Base-by-base conservation (phyloP, 2,113 vertebrate genomes). In the Larimichthys polyactis region DNA sequence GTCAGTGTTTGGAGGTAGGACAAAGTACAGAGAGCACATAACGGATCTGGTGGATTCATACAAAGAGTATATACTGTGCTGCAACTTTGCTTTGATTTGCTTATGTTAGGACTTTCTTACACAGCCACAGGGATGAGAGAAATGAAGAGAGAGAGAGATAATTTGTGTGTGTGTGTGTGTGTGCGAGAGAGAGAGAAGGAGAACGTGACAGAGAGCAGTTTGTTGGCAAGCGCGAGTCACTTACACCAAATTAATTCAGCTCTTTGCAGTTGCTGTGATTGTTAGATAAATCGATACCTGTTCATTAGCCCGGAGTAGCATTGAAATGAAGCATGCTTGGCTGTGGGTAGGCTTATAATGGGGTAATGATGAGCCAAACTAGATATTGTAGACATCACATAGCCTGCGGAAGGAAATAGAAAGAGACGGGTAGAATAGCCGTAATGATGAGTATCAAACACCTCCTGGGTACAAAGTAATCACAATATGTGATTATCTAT, bases 241-340 rank as follows among this genome's bases (percentile, higher is more conserved):
- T 93, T 87, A 81, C 74, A 86, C 79, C 69, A 81, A 92, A 91
- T 91, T 55, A 93, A 90, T 91, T 86, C 81, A 78, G 76, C 67
- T 78, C 86, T 89, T 83, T 90, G 84, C 88, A 76, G 79, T 84
- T 67, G 73, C 62, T 52, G 58, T 60, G 75, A 88, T 88, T 88
- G 87, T 90, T 83, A 71, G 83, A 92, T 88, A 91, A 89, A 92
- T 93, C 79, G 49, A 91, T 92, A 88, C 66, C 70, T 86, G 80
- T 87, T 91, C 84, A 90, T 92, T 92, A 87, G 87, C 82, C 85
- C 77, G 22, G 57, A 90, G 87, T 81, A 84, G 67, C 81, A 54
- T 65, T 79, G 81, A 81, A 74, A 89, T 85, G 87, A 87, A 87
- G 88, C 82, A 85, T 84, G 86, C 71, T 54, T 73, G 71, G 59